A percentile compares a stretch with the other conserved stretches of the same genome.
Evolutionary conservation across 2,113 vertebrate species (phyloP).

Genomic region (Puntigrus tetrazona): DNA sequence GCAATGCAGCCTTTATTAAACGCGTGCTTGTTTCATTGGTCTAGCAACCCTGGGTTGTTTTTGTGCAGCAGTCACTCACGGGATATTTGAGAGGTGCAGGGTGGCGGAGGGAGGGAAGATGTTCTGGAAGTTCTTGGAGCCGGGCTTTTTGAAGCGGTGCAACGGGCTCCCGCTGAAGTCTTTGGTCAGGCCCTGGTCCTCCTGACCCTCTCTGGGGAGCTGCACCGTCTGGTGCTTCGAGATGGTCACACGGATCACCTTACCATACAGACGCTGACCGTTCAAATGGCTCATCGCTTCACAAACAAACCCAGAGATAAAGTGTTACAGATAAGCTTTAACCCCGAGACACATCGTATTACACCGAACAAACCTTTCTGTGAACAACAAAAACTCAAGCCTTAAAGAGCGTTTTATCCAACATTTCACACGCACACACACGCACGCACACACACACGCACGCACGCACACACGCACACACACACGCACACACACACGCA

Average conservation of each 20-base stretch:
- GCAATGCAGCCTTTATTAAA: too few relatives aligned
- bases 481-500: too few relatives aligned
- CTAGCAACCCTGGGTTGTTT: not conserved
- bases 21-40: not conserved
- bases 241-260: conserved; percentile 75
- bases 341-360: not conserved
- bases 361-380: not conserved
- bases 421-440: not conserved
- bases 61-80: conserved; percentile 70
- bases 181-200: conserved; percentile 80
- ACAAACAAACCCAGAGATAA: not conserved
- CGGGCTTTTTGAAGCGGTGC: conserved; percentile 84
- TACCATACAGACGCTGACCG: conserved; percentile 83
- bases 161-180: conserved; percentile 83
- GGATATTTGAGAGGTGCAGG: conserved; percentile 86
- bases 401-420: not conserved
- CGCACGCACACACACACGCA: too few relatives aligned
- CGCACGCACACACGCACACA: too few relatives aligned
- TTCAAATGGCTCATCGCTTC: conserved; percentile 83
- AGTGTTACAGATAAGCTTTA: not conserved
- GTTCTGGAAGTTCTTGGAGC: conserved; percentile 83
- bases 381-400: not conserved
- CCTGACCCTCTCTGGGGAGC: conserved; percentile 79
- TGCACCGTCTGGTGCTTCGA: conserved; percentile 81
- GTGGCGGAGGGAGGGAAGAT: conserved; percentile 85